These are phyloP conservation scores for Pelecanoides urinatrix DNA, from an alignment of 2,113 vertebrate species.

Conservation along the genomic window DNA sequence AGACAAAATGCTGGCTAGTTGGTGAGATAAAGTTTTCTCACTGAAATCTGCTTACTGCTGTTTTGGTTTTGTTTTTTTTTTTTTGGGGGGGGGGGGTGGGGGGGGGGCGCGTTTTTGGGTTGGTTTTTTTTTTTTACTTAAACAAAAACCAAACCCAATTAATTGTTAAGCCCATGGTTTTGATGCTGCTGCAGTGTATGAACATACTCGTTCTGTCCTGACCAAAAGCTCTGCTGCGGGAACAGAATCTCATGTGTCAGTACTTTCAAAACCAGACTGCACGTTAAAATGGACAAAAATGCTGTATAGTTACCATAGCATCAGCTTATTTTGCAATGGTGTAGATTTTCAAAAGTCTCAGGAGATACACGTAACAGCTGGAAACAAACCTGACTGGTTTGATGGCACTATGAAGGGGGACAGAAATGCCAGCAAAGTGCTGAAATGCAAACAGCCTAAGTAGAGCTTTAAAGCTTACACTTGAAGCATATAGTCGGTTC, in stretches of 20 bases:
- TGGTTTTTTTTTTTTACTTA: no score
- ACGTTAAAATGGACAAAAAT: not conserved
- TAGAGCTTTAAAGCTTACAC: not conserved
- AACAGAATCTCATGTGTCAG: not conserved
- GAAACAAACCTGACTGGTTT: not conserved
- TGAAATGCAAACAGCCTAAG: not conserved
- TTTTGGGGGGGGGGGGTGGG: no score
- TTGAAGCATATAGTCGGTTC: not conserved
- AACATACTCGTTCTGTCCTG: not conserved
- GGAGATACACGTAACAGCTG: rapidly evolving
- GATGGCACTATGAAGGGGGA: not conserved
- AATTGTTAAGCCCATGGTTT: not conserved
- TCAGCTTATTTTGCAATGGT: not conserved
- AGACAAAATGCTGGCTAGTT: not conserved
- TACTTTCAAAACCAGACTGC: not conserved
- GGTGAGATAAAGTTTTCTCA: not conserved
- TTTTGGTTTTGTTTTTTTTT: no score
- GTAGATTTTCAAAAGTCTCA: not conserved
- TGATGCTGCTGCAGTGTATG: not conserved
- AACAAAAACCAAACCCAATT: not conserved
- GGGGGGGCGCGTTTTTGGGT: no score
- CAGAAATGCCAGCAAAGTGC: not conserved
- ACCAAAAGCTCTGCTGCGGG: not conserved
- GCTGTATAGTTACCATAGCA: not conserved
- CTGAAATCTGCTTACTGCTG: not conserved